phyloP scores from a whole-genome alignment of 2,797 vertebrate species.

The Phataginus tricuspis region DNA sequence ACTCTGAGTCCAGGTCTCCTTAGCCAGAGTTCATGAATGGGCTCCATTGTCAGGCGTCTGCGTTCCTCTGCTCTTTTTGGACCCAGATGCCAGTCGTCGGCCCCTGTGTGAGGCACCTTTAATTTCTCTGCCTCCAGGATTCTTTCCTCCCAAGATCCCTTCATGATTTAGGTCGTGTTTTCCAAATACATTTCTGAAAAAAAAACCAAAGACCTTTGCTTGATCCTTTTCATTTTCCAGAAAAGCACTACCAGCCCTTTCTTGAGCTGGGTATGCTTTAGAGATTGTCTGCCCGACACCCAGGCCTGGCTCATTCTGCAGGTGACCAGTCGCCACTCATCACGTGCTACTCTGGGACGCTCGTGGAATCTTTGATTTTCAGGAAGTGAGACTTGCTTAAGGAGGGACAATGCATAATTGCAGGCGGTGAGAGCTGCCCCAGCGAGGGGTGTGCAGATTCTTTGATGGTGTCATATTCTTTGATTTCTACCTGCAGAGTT shows the following conservation, averaged over 20 bases:
- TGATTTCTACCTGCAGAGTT: rapidly evolving
- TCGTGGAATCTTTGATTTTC: not conserved
- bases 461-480: not conserved
- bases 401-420: too few relatives aligned
- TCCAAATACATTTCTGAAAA: not conserved
- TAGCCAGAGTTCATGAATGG: not conserved
- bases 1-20: rapidly evolving
- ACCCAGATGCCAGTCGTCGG: too few relatives aligned
- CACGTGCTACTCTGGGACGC: too few relatives aligned
- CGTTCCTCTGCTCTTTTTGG: not conserved
- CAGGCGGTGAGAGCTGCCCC: not conserved
- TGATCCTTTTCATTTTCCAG: not conserved
- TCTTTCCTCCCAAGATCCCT: not conserved
- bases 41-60: not conserved
- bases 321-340: not conserved
- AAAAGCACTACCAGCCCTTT: not conserved
- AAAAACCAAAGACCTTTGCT: not conserved
- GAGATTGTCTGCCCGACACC: not conserved
- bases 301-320: not conserved
- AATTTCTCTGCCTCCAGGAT: not conserved
- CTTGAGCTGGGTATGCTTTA: not conserved
- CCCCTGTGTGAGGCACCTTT: too few relatives aligned
- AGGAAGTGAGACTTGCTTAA: not conserved
- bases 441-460: rapidly evolving
- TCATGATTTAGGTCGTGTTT: not conserved